Conservation (phyloP, 2,113 vertebrate species). For the Tachuris rubrigastra region DNA sequence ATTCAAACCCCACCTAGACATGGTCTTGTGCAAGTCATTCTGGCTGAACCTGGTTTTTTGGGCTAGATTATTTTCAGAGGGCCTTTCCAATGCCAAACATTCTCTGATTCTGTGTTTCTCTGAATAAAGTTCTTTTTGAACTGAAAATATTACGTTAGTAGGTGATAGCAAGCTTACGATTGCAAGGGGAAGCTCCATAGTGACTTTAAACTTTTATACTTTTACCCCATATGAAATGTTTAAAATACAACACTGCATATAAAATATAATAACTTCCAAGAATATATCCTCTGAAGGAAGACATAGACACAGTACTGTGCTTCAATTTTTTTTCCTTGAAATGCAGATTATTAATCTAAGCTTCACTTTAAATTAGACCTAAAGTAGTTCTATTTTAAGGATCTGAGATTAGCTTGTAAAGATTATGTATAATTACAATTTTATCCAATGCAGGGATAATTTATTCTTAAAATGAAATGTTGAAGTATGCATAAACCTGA, state of each 20-base stretch:
- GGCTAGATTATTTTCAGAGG: not conserved
- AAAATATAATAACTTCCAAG: not conserved
- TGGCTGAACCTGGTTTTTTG: not conserved
- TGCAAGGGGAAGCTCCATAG: not conserved
- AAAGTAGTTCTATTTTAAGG: slow-evolving; percentile 59
- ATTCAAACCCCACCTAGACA: not conserved
- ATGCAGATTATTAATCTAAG: slow-evolving; percentile 42
- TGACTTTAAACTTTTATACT: not conserved
- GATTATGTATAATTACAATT: slow-evolving; percentile 41
- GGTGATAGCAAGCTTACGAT: not conserved
- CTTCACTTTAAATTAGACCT: slow-evolving; percentile 29
- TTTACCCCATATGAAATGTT: not conserved
- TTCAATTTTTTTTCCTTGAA: not conserved
- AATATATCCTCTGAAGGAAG: not conserved
- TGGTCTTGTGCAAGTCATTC: not conserved
- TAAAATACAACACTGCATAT: not conserved
- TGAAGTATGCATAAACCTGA: not conserved
- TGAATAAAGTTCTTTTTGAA: not conserved
- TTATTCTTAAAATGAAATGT: slow-evolving; percentile 40
- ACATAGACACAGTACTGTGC: not conserved
- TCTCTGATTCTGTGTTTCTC: not conserved
- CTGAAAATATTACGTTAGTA: not conserved
- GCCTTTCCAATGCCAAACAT: not conserved
- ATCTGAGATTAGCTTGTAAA: slow-evolving; percentile 44
- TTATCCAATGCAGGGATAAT: slow-evolving; percentile 25